Conservation (phyloP, 1,140 invertebrate genomes). For the Zaprionus camerounensis region DNA sequence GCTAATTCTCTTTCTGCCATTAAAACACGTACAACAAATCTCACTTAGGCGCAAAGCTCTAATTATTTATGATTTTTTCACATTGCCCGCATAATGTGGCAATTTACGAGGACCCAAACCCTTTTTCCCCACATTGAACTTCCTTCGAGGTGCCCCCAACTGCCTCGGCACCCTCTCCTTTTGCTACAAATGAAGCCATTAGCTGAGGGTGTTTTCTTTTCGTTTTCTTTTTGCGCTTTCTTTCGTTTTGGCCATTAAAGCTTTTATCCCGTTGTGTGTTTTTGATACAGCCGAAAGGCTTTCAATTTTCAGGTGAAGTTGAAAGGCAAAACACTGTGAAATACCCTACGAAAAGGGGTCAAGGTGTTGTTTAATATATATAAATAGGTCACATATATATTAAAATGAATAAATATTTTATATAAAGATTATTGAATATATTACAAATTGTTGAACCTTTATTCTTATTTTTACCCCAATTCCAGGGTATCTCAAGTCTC, state of each 20-base stretch:
- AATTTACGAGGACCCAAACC: constrained; percentile 46
- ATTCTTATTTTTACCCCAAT: background rate
- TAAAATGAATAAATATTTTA: background rate
- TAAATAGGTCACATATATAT: too few species aligned
- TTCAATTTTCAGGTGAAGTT: constrained; percentile 53
- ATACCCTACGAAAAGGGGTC: constrained; percentile 11
- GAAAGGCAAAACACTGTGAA: constrained; percentile 37
- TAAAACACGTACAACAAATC: constrained; percentile 38
- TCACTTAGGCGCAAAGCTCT: constrained; percentile 34
- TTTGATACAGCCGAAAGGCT: constrained; percentile 60
- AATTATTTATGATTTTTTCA: constrained; percentile 58
- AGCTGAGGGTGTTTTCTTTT: constrained; percentile 35
- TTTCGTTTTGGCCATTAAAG: constrained; percentile 21
- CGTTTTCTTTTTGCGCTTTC: constrained; percentile 18
- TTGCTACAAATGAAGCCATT: constrained; percentile 69
- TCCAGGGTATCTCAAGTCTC: background rate
- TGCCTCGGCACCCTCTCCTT: constrained; percentile 13
- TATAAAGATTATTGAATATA: background rate
- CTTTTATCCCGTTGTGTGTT: constrained; percentile 50
- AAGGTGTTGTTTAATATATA: too few species aligned
- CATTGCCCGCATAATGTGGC: constrained; percentile 53
- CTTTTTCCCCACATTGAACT: constrained; percentile 8
- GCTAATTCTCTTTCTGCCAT: constrained; percentile 11
- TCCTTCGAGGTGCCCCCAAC: constrained; percentile 12
- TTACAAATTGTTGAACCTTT: background rate